Evolutionary conservation across 1,140 invertebrate species (phyloP).

Genomic region (Ooceraea biroi): DNA sequence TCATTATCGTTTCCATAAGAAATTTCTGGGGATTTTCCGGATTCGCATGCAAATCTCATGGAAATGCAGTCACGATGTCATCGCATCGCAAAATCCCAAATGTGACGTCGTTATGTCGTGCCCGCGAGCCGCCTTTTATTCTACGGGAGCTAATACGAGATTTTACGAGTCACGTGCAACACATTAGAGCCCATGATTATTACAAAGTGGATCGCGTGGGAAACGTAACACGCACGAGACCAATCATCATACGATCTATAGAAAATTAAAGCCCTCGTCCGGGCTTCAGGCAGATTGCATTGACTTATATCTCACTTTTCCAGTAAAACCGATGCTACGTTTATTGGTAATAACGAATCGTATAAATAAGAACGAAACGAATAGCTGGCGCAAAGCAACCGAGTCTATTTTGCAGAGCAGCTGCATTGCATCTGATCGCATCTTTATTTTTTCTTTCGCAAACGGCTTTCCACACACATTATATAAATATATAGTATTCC

Average conservation of each 20-base stretch:
- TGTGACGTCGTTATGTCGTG: constrained; percentile 14
- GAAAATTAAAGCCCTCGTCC: constrained; percentile 1
- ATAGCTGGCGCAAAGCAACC: neutral
- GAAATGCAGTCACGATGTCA: constrained; percentile 25
- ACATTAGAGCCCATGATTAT: constrained; percentile 45
- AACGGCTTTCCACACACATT: neutral
- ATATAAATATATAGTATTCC: neutral
- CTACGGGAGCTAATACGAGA: constrained; percentile 31
- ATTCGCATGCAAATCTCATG: constrained; percentile 61
- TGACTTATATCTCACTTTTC: constrained; percentile 18
- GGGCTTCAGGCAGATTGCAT: neutral
- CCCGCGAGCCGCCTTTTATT: constrained; percentile 34
- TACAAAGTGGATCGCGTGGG: constrained; percentile 31
- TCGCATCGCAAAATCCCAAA: constrained; percentile 49
- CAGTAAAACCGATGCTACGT: constrained; percentile 8
- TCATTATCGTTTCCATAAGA: constrained; percentile 51
- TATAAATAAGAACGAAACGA: constrained; percentile 8
- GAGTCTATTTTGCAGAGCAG: neutral
- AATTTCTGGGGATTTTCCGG: constrained; percentile 11
- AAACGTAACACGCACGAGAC: constrained; percentile 4
- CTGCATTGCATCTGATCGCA: neutral
- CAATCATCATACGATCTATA: neutral
- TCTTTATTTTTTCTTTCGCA: neutral
- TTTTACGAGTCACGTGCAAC: constrained; percentile 38
- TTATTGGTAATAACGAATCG: neutral